These are phyloP conservation scores for Zosterops pallidus DNA, from an alignment of 2,113 vertebrate species.

Conservation along the genomic window DNA sequence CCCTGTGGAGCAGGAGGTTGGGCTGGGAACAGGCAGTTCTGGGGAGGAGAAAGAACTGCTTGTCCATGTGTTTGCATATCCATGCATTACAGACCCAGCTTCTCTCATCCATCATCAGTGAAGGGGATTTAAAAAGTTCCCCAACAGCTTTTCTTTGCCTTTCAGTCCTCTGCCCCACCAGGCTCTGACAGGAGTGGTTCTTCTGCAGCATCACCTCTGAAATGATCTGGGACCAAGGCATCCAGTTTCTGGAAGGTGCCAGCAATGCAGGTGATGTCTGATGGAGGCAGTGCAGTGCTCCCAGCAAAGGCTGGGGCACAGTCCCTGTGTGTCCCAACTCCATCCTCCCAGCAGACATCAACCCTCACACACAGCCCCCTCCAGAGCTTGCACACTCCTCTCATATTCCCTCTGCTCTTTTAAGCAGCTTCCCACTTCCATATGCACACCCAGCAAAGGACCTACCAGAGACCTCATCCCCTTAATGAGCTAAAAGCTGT, in stretches of 20 bases:
- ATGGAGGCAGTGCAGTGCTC: neutral
- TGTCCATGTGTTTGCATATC: neutral
- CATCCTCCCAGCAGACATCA: neutral
- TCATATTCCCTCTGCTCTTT: neutral
- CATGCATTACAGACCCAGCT: neutral
- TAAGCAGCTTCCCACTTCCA: neutral
- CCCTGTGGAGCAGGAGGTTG: rapidly evolving
- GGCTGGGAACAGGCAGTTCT: neutral
- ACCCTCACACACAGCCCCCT: neutral
- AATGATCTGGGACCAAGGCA: neutral
- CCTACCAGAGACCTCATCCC: neutral
- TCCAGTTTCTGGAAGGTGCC: neutral
- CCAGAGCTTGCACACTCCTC: neutral
- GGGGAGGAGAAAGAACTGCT: neutral
- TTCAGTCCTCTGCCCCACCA: neutral
- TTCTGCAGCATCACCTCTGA: neutral
- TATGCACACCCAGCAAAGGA: neutral
- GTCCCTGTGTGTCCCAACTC: neutral
- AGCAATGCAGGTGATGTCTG: neutral
- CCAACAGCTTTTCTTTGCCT: neutral
- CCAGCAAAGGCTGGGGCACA: neutral
- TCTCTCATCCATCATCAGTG: neutral
- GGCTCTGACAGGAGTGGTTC: neutral
- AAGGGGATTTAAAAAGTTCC: neutral
- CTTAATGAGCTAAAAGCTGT: neutral